Conservation (phyloP, 2,797 vertebrate species). For the Zenarchopterus dispar region DNA sequence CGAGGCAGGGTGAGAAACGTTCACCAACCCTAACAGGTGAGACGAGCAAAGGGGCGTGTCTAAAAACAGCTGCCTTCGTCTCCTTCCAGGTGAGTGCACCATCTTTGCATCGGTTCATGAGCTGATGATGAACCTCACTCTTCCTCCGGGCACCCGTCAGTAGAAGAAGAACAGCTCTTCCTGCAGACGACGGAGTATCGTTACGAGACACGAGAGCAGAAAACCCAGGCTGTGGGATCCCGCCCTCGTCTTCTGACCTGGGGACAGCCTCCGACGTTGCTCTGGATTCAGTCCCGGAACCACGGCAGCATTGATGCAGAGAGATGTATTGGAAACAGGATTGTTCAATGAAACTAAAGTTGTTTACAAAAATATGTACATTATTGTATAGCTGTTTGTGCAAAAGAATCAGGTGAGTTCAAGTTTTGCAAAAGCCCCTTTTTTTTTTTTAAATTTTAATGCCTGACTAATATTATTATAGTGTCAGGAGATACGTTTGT, state of each 20-base stretch:
- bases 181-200: no score
- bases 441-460: constrained; percentile 87
- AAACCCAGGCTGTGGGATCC: no score
- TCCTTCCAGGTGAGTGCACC: constrained; percentile 94
- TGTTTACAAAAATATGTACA: constrained; percentile 96
- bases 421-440: constrained; percentile 75
- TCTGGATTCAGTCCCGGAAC: no score
- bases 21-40: no score
- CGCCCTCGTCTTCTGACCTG: no score
- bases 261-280: no score
- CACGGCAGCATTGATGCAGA: no score
- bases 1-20: constrained; percentile 89
- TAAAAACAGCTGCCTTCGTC: constrained; percentile 12
- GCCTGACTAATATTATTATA: constrained; percentile 75
- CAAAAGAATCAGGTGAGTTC: constrained; percentile 67
- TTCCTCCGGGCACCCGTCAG: constrained; percentile 92
- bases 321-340: constrained; percentile 90
- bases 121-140: constrained; percentile 96
- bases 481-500: constrained; percentile 88
- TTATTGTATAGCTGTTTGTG: constrained; percentile 89
- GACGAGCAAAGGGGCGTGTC: neutral
- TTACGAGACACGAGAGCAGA: no score
- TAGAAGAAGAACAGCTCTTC: constrained; percentile 56
- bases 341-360: constrained; percentile 82
- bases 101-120: constrained; percentile 99